These are phyloP conservation scores for Gordius sp. DNA, from an alignment of 2,888 invertebrate species.

Conservation along the genomic window DNA sequence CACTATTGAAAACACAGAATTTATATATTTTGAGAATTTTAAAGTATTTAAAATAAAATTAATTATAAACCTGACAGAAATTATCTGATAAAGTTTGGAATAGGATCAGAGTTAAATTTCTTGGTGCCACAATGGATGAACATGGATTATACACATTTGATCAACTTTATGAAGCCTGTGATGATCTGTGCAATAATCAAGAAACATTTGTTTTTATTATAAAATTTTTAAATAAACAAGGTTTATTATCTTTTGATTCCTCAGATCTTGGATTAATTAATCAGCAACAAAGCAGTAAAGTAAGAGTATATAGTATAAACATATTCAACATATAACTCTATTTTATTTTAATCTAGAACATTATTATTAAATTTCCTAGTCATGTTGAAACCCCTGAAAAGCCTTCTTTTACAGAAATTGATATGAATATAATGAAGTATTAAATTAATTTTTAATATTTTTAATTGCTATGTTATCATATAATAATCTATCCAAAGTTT, in stretches of 20 bases:
- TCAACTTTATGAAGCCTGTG: background rate
- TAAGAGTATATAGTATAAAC: no score
- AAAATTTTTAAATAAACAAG: background rate
- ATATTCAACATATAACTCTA: no score
- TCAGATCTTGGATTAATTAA: background rate
- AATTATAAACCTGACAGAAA: background rate
- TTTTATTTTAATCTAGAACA: no score
- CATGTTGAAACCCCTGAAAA: no score
- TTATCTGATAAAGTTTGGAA: background rate
- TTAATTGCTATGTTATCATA: no score
- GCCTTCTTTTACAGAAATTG: no score
- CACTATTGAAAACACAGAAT: background rate
- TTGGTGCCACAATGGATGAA: background rate
- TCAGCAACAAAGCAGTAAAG: no score
- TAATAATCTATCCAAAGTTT: no score
- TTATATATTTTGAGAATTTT: background rate
- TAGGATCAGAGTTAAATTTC: background rate
- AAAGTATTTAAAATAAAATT: background rate
- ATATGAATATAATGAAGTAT: no score
- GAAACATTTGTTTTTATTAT: background rate
- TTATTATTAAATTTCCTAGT: no score
- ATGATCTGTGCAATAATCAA: background rate
- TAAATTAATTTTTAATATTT: no score
- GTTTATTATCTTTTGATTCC: background rate
- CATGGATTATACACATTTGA: background rate